Conservation (phyloP, 2,888 invertebrate genomes). For the Torymus tubicola region DNA sequence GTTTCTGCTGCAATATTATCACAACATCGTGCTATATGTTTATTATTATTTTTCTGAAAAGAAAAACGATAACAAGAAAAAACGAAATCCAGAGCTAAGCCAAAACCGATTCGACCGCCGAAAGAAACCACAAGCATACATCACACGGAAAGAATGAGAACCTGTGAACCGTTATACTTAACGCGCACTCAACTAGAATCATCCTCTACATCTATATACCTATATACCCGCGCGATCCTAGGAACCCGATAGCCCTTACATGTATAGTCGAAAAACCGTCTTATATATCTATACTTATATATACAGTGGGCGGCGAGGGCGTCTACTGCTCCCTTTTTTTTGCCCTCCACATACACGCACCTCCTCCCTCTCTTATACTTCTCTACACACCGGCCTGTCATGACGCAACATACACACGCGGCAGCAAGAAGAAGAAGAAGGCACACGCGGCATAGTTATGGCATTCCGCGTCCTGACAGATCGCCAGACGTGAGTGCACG, state of each 20-base stretch:
- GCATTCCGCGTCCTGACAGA: conserved; percentile 22
- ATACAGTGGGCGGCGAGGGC: conserved; percentile 38
- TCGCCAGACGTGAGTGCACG: conserved; percentile 41
- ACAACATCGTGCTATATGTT: too few species aligned
- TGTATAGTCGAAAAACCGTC: neutral
- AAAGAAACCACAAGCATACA: too few species aligned
- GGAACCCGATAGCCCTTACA: neutral
- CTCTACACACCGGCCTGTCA: too few species aligned
- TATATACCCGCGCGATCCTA: too few species aligned
- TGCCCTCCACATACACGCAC: too few species aligned
- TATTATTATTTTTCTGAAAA: too few species aligned
- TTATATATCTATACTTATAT: too few species aligned
- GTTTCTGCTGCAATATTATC: too few species aligned
- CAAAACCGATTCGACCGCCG: too few species aligned
- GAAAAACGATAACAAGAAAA: too few species aligned
- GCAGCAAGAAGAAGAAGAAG: neutral
- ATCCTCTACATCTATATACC: neutral
- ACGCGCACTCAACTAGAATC: neutral
- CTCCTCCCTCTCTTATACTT: too few species aligned
- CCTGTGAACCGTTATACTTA: neutral
- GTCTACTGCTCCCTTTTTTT: conserved; percentile 6
- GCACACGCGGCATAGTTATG: conserved; percentile 16
- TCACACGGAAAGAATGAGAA: neutral
- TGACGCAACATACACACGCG: neutral
- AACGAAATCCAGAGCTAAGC: too few species aligned